Evolutionary conservation across 35 echinoderm and acorn worm genomes (phyloP), one percentile per base, ranked within the genome.

Genomic region (Heliocidaris tuberculata): DNA sequence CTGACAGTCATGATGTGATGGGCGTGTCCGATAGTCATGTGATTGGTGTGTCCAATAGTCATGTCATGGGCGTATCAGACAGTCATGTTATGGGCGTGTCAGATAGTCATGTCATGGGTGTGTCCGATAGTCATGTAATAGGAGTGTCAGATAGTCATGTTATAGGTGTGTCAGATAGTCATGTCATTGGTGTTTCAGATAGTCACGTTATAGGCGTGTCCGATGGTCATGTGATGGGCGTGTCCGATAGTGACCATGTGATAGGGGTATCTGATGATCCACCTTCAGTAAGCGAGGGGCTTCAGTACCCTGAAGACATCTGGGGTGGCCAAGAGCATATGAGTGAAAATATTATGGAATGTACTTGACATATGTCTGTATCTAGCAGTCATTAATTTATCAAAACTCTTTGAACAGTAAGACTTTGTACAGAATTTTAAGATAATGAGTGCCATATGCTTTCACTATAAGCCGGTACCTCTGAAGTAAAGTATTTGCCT

Each of bases 341-440:
- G 50, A 31, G 91, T 59, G 48, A 48, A 59, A 49, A 93, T n/a
- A 93, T 93, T 59, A 93, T 93, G 91, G 91, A 93, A n/a, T 93
- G 91, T 48, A 54, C 91, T 59, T 93, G 91, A 93, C 47, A 5
- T 48, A 93, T 93, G 32, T 13, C 87, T n/a, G 65, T 78, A 78
- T 78, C 21, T n/a, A 78, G 27, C 17, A n/a, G 65, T 19, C 19
- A 78, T 78, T 78, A 6, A 78, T n/a, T 78, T 78, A 78, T 78
- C 65, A 78, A 56, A 78, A 78, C 65, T 78, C 2, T 27, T 78
- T 27, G 21, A 78, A 78, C 65, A 78, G 65, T 78, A 78, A 78
- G 5, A 27, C 27, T n/a, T 78, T 78, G 65, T n/a, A 78, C 27
- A n/a, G 27, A 78, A n/a, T 78, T 78, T 17, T 56, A 27, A 27